A percentile compares a stretch with the other conserved stretches of the same genome.
These are phyloP conservation scores for Glyphotaelius pellucidus DNA, from an alignment of 2,888 invertebrate species.

Conservation along the genomic window DNA sequence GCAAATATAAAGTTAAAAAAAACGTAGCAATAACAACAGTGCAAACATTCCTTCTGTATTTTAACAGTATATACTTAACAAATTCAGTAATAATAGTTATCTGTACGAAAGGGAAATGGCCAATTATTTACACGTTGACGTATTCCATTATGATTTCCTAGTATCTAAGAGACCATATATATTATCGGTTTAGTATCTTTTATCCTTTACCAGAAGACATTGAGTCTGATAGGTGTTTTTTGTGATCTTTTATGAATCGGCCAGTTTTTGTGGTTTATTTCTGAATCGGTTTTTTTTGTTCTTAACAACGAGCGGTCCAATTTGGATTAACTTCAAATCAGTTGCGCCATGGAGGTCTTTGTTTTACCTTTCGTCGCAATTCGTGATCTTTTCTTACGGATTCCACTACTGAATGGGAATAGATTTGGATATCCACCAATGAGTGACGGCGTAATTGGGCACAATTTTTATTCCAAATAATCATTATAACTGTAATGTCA, in stretches of 20 bases:
- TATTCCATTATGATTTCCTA: background rate
- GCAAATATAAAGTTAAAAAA: background rate
- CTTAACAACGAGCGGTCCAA: background rate
- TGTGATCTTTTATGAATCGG: background rate
- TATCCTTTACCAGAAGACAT: slow-evolving; percentile 7
- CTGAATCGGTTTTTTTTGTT: background rate
- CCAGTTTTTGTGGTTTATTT: background rate
- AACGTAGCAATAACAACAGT: background rate
- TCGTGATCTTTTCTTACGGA: background rate
- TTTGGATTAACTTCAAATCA: slow-evolving; percentile 19
- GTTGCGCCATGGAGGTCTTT: background rate
- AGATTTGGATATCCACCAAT: slow-evolving; percentile 15
- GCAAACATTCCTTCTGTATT: background rate
- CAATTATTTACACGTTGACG: background rate
- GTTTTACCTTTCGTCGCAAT: background rate
- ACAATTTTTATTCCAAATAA: background rate
- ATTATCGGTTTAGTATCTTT: background rate
- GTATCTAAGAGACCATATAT: background rate
- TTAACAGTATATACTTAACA: background rate
- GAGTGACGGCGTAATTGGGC: slow-evolving; percentile 15
- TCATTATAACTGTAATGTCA: background rate
- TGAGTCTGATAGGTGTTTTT: background rate
- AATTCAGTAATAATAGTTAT: background rate
- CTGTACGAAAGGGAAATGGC: background rate
- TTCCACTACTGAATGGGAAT: background rate